Evolutionary conservation across 2,888 invertebrate genomes (phyloP).

Genomic region (Eristalinus sepulchralis): DNA sequence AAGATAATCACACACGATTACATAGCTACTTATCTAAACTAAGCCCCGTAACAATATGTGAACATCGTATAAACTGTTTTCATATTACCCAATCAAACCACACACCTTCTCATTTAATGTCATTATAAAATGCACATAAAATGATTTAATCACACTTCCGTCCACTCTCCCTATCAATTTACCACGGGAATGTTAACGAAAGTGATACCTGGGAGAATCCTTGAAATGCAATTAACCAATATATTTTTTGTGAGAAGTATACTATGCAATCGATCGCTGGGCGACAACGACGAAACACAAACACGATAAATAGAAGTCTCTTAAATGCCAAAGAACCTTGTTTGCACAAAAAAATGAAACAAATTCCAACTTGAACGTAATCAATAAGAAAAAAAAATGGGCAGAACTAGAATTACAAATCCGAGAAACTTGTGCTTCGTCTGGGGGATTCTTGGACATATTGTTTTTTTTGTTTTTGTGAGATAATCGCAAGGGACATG

Average conservation of each 20-base stretch:
- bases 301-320: conserved; percentile 2
- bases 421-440: conserved; percentile 36
- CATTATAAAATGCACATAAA: neutral
- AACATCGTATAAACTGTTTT: neutral
- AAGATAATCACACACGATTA: neutral
- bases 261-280: conserved; percentile 45
- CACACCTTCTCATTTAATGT: neutral
- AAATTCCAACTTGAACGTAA: conserved; percentile 53
- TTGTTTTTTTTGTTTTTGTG: conserved; percentile 48
- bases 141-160: neutral
- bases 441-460: conserved; percentile 43
- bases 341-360: conserved; percentile 15
- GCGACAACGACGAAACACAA: conserved; percentile 18
- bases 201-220: neutral
- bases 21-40: neutral
- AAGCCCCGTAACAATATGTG: neutral
- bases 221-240: conserved; percentile 2
- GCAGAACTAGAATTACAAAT: conserved; percentile 7
- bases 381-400: conserved; percentile 52
- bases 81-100: neutral
- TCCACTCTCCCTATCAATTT: neutral
- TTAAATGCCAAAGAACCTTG: conserved; percentile 20
- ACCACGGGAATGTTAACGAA: neutral
- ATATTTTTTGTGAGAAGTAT: conserved; percentile 63
- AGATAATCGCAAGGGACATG: conserved; percentile 54